Conservation (phyloP, 1,140 invertebrate genomes). For the Gryllus bimaculatus region DNA sequence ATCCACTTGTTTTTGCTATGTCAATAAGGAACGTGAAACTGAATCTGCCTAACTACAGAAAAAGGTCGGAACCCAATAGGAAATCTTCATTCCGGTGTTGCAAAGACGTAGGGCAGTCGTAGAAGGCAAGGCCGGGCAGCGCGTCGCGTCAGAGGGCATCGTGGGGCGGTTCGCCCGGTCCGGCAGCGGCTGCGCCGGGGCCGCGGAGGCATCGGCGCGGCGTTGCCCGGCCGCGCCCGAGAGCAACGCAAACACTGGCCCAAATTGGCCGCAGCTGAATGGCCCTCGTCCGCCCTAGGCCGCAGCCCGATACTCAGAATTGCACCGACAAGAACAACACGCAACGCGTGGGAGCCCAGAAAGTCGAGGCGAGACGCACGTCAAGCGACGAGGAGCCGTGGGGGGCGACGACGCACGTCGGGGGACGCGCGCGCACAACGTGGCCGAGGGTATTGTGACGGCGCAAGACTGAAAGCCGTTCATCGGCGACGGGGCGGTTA, state of each 20-base stretch:
- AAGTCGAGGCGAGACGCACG: neutral
- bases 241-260: neutral
- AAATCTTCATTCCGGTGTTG: too few species aligned
- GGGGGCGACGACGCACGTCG: too few species aligned
- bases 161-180: neutral
- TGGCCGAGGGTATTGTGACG: too few species aligned
- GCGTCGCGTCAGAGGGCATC: neutral
- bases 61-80: too few species aligned
- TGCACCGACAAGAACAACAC: neutral
- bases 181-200: neutral
- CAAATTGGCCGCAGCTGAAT: neutral
- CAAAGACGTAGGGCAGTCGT: neutral
- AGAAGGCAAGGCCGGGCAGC: neutral
- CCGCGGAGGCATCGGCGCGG: neutral
- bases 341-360: neutral
- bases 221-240: neutral
- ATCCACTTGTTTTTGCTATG: too few species aligned
- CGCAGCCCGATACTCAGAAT: neutral
- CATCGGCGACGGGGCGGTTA: too few species aligned
- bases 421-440: too few species aligned
- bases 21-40: too few species aligned
- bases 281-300: neutral
- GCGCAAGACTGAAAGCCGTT: too few species aligned
- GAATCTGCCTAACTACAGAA: too few species aligned
- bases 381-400: neutral